phyloP scores from a whole-genome alignment of 2,888 invertebrate species.

The Acanthosepion esculentum region DNA sequence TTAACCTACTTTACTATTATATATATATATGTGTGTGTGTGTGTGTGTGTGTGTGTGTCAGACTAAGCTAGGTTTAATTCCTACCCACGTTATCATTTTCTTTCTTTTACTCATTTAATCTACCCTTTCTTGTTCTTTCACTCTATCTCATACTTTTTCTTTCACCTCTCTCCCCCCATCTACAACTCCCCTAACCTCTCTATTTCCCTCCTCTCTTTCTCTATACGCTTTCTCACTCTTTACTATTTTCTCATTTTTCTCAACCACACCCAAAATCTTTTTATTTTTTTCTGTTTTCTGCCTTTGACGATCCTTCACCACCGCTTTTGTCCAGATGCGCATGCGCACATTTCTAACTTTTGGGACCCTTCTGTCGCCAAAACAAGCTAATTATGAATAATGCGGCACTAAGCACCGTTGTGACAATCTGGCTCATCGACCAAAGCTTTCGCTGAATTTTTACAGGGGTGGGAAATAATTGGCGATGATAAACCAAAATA shows the following conservation, averaged over 20 bases:
- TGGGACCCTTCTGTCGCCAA: background rate
- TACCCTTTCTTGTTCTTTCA: background rate
- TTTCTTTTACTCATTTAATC: too few relatives aligned
- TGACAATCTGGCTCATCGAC: background rate
- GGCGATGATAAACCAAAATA: too few relatives aligned
- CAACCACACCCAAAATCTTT: background rate
- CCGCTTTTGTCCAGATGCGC: background rate
- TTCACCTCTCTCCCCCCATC: background rate
- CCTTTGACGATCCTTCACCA: background rate
- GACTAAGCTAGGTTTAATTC: too few relatives aligned
- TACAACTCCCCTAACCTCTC: background rate
- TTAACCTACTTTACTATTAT: too few relatives aligned
- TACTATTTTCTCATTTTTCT: background rate
- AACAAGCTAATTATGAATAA: background rate
- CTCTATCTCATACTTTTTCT: background rate
- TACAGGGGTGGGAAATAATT: background rate
- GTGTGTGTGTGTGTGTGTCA: too few relatives aligned
- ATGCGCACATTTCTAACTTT: background rate
- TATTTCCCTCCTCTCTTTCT: background rate
- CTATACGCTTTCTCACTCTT: background rate
- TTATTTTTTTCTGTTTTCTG: background rate
- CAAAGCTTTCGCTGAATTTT: background rate
- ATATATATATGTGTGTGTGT: too few relatives aligned
- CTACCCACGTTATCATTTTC: too few relatives aligned
- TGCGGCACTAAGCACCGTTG: background rate